These are phyloP conservation scores for Plectus sambesii DNA, from an alignment of 1,140 invertebrate species.

Conservation along the genomic window DNA sequence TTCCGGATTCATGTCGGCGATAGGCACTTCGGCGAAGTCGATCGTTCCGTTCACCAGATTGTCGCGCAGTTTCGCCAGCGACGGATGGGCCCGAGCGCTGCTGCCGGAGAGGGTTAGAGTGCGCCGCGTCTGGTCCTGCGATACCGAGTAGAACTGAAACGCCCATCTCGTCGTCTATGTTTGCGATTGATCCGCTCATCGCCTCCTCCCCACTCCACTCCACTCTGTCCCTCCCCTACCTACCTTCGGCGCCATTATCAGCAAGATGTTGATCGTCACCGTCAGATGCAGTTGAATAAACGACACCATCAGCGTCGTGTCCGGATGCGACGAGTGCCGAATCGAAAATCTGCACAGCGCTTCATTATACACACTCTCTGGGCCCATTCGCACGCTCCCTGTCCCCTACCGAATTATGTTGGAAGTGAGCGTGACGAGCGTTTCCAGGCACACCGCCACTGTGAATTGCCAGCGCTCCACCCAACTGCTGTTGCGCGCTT, in stretches of 20 bases:
- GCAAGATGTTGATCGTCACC: conserved; percentile 41
- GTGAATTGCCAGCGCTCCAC: conserved; percentile 64
- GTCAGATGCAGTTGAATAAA: conserved; percentile 43
- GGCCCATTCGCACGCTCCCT: conserved; percentile 10
- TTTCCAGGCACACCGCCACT: conserved; percentile 61
- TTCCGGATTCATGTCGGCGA: conserved; percentile 75
- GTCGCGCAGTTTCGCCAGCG: conserved; percentile 51
- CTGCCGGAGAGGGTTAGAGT: conserved; percentile 39
- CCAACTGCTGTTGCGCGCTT: conserved; percentile 66
- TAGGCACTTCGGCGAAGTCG: conserved; percentile 69
- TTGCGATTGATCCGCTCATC: no score
- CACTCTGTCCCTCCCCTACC: no score
- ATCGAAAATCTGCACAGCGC: conserved; percentile 25
- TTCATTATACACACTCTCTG: background rate
- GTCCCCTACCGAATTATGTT: conserved; percentile 55
- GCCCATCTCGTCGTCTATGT: no score
- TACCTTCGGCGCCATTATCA: conserved; percentile 32
- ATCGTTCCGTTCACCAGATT: conserved; percentile 66
- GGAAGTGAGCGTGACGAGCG: conserved; percentile 58
- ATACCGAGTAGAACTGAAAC: conserved; percentile 32
- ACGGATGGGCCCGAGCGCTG: conserved; percentile 45
- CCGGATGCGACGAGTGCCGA: conserved; percentile 24
- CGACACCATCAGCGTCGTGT: conserved; percentile 31
- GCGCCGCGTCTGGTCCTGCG: conserved; percentile 35
- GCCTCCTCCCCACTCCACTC: no score